Percentiles rank a stretch among this genome's conserved stretches.
These are phyloP conservation scores for Tenthredo notha DNA, from an alignment of 2,888 invertebrate genomes.

Conservation along the genomic window DNA sequence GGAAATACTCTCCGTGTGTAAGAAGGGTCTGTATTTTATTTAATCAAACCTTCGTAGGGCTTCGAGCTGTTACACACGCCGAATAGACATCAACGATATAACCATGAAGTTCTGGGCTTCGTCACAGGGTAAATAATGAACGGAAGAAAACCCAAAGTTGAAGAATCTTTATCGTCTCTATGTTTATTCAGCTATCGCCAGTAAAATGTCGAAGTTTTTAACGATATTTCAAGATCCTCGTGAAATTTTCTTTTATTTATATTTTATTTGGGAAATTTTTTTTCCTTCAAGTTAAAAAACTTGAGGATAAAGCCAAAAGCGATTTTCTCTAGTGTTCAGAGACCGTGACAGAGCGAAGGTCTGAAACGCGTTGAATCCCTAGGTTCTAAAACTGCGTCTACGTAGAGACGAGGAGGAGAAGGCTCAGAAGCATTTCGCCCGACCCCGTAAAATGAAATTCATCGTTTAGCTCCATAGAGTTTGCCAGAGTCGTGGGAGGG, in stretches of 20 bases:
- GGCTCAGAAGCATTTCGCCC: neutral
- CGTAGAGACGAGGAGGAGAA: neutral
- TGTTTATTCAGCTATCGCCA: neutral
- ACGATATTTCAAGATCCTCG: too few species aligned
- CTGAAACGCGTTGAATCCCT: neutral
- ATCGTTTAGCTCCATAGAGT: conserved; percentile 43
- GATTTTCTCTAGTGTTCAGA: neutral
- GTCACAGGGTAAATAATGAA: neutral
- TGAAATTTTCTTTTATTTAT: too few species aligned
- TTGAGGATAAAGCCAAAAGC: too few species aligned
- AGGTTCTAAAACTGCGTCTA: neutral
- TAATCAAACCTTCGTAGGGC: conserved; percentile 34
- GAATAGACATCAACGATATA: neutral
- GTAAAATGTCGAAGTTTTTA: neutral
- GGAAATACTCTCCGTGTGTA: neutral
- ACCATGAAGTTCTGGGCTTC: neutral
- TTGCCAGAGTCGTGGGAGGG: conserved; percentile 30
- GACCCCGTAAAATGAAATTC: conserved; percentile 43
- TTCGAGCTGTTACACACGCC: neutral
- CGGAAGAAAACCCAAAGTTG: neutral
- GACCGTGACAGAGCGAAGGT: neutral
- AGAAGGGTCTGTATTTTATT: conserved; percentile 36
- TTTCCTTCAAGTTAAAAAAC: too few species aligned
- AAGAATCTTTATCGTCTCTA: neutral
- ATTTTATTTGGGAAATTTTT: too few species aligned